A percentile compares a stretch with the other conserved stretches of the same genome.
Conservation (phyloP, 2,113 vertebrate genomes). For the Mormoops blainvillei region DNA sequence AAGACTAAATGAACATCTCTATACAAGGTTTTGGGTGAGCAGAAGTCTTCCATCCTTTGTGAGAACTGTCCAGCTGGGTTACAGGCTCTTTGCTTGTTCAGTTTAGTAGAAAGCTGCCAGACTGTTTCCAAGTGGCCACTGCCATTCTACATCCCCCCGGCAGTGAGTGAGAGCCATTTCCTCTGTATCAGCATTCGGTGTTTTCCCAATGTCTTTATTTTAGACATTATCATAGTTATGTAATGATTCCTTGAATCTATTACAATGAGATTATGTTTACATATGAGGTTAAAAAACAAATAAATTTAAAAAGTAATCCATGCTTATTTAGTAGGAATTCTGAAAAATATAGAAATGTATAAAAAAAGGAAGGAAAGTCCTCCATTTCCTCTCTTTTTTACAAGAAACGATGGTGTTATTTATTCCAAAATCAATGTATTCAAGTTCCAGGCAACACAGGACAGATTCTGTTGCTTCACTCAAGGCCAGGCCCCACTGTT, state of each 20-base stretch:
- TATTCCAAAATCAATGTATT: neutral
- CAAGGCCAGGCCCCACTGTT: neutral
- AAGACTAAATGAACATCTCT: neutral
- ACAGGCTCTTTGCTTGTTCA: neutral
- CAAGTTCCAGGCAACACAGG: neutral
- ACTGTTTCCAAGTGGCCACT: neutral
- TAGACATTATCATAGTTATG: neutral
- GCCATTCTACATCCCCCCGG: neutral
- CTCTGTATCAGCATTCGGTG: neutral
- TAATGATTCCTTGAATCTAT: neutral
- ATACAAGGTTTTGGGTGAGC: neutral
- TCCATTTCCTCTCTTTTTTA: neutral
- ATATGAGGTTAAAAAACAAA: neutral
- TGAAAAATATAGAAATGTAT: neutral
- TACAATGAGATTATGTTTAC: neutral
- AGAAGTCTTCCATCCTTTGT: neutral
- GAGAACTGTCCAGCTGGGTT: neutral
- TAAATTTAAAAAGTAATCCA: neutral
- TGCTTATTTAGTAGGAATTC: neutral
- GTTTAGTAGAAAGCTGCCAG: neutral
- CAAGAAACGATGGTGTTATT: neutral
- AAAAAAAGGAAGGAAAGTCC: neutral
- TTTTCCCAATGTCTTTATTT: neutral
- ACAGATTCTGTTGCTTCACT: neutral
- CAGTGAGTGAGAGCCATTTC: neutral